Evolutionary conservation across 2,113 vertebrate genomes (phyloP), one percentile per base, ranked within the genome.

Genomic region (Procavia capensis): DNA sequence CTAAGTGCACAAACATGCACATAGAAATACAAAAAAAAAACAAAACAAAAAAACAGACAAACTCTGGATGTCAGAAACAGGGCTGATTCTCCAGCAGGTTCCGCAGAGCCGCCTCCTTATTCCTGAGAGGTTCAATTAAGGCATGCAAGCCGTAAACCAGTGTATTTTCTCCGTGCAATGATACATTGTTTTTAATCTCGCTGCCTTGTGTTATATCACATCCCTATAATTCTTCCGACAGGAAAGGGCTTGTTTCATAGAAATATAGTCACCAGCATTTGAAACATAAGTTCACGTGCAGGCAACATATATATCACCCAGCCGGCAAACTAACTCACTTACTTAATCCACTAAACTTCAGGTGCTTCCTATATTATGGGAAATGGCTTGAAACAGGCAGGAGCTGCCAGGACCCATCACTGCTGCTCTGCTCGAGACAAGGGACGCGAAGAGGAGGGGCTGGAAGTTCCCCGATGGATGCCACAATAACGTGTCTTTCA

Each of bases 311-410:
- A 98, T 97, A 98, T 98, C 72, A 94, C 57, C 17, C 64, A 89
- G 95, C 95, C 82, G n/a, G 97, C 96, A 98, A 98, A 98, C 98
- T 97, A 90, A 98, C 97, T 98, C 98, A 94, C 98, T 98, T 36
- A 97, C 98, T 98, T 98, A 99, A 99, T 99, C 98, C 98, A 98
- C 98, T 98, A 98, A 99, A 99, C 98, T 99, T 99, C 98, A 98
- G 98, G 98, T 98, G 98, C 98, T 98, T 98, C 98, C 97, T 99
- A 97, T 98, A 98, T 99, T 99, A 99, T 99, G 98, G 98, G 98
- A 98, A 99, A 99, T 98, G 99, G 98, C 99, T 99, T 98, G 98
- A 98, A 99, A 98, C 98, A 99, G 98, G 98, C 99, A 98, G 98
- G 98, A 97, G 98, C 98, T 98, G 98, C 98, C 99, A 99, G 98